A percentile compares a stretch with the other conserved stretches of the same genome.
phyloP scores from a whole-genome alignment of 2,888 invertebrate species.

The Physocephala rufipes region DNA sequence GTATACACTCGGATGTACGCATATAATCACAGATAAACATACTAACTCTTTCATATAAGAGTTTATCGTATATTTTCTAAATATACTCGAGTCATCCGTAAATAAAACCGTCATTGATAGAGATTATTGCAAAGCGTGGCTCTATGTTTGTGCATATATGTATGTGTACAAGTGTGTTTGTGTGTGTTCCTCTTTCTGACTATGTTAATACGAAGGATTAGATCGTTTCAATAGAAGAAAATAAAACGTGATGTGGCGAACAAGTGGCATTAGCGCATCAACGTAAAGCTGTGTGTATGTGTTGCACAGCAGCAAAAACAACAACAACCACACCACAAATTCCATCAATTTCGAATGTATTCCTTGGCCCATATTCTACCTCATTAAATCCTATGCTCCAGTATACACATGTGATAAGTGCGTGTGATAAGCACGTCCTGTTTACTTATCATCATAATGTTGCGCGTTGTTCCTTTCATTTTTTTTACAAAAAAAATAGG shows the following conservation, averaged over 20 bases:
- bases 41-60: not conserved
- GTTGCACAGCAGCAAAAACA: too few species aligned
- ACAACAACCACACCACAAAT: too few species aligned
- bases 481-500: too few species aligned
- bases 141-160: not conserved
- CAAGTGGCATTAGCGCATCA: too few species aligned
- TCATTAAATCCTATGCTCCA: not conserved
- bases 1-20: not conserved
- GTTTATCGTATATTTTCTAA: not conserved
- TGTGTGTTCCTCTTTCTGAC: not conserved
- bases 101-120: not conserved
- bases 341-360: not conserved
- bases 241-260: too few species aligned
- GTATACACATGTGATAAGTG: conserved; percentile 2
- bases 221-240: not conserved
- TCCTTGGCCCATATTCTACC: not conserved
- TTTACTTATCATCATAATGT: too few species aligned
- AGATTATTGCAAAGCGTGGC: not conserved
- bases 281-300: too few species aligned
- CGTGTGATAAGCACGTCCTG: conserved; percentile 11
- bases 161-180: not conserved
- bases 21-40: not conserved
- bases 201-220: conserved; percentile 16
- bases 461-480: too few species aligned
- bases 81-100: not conserved